Base-by-base conservation (phyloP, 2,888 invertebrate genomes). In the Phaedon cochleariae region DNA sequence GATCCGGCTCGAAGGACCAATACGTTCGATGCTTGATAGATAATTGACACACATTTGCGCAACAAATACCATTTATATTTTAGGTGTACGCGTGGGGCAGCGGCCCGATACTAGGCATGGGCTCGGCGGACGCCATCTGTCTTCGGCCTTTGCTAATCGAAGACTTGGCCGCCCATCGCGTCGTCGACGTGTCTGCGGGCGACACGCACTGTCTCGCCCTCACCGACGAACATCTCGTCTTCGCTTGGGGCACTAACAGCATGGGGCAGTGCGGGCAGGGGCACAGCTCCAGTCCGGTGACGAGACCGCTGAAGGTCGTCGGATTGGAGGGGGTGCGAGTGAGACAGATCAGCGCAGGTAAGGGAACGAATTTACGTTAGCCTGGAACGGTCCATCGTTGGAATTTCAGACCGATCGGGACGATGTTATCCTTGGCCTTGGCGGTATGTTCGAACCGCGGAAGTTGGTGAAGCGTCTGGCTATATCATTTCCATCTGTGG, bases 191-290 rank as follows among this genome's bases (percentile, higher is more conserved):
- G 63, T 84, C 87, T 0, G 86, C 86, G 64, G 89, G 89, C 1
- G 89, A 89, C 76, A 87, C 87, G 21, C 89, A 90, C 77, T 87
- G 88, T 69, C 74, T 90, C 53, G 89, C 88, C 2, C 83, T 90
- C 15, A 86, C 87, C 0, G 86, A 88, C 70, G 85, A 85, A 60
- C 81, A 84, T 68, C 83, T 84, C 65, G 85, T 85, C 0, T 87
- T 85, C 78, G 86, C 87, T 0, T 88, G 88, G 88, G 88, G 90
- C n/a, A 86, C 86, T 71, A 90, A 89, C 77, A 85, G 87, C 0
- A 87, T 88, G 87, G 89, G 89, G 1, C 88, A 89, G 77, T 89
- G 89, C 79, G 90, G 90, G 0, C 87, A 87, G 72, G 88, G 89
- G 2, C 88, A 88, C 77, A 85, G 85, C 0, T 86, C 86, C 37